Evolutionary conservation across 1,140 invertebrate species (phyloP), one percentile per base, ranked within the genome.

Genomic region (Branchinecta lindahli): DNA sequence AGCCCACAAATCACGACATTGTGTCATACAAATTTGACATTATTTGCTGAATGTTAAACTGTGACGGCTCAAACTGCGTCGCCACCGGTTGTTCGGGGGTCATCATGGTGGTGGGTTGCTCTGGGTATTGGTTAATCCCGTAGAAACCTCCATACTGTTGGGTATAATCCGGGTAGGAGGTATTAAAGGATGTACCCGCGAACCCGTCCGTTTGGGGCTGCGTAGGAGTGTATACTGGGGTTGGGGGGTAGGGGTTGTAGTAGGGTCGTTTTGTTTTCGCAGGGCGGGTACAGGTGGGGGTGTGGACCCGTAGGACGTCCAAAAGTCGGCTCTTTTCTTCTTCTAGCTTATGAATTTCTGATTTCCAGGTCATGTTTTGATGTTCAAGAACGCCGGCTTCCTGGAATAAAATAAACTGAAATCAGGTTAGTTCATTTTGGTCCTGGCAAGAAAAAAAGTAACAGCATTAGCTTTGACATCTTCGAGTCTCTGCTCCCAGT

Each of bases 331-430:
- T 82, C 77, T 84, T 84, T 74, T 91, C 86, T 8, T 83, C 84
- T 79, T 89, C 86, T 74, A 91, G 76, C 73, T 88, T 85, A 77
- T 89, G 85, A 65, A 91, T 87, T 77, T 92, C 89, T 21, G 83
- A 84, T 77, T 92, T 92, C 45, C 93, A 79, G 73, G 90, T 87
- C 44, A 89, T 84, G 77, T 94, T 94, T 77, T 92, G 90, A n/a
- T 84, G 86, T 77, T 93, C 90, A 15, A 93, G 78, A 3, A 85
- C 84, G 79, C 92, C 90, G 8, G 90, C 91, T 80, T 94, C 91
- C 75, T 88, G 85, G 33, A 68, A 61, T 3, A 61, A 20, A 61
- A 61, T 15, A 61, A 61, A 33, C 33, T 33, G 33, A 33, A 33
- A 33, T 33, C 33, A 33, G 33, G 5, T 33, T 33, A 33, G 5